These are phyloP conservation scores for Hylaea fasciaria DNA, from an alignment of 2,888 invertebrate species.

Conservation along the genomic window DNA sequence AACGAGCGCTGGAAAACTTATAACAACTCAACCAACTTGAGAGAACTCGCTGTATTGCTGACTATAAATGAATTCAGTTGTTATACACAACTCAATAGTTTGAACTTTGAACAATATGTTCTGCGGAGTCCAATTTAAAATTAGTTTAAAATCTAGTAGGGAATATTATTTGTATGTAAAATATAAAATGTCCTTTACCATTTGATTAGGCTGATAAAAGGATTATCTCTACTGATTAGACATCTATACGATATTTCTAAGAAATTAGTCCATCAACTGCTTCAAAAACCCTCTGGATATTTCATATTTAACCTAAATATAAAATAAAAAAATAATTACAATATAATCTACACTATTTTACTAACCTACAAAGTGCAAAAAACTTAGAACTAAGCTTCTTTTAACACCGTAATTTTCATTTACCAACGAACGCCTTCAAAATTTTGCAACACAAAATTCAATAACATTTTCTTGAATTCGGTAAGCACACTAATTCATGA, in stretches of 20 bases:
- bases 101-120: conserved; percentile 6
- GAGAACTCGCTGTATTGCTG: conserved; percentile 40
- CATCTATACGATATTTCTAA: too few relatives aligned
- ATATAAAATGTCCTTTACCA: too few relatives aligned
- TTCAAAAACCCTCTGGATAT: too few relatives aligned
- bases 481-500: conserved; percentile 20
- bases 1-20: conserved; percentile 50
- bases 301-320: too few relatives aligned
- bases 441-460: conserved; percentile 7
- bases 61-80: conserved; percentile 45
- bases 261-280: too few relatives aligned
- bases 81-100: conserved; percentile 43
- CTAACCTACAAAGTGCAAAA: too few relatives aligned
- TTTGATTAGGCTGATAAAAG: too few relatives aligned
- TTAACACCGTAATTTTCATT: not conserved
- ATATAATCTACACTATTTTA: too few relatives aligned
- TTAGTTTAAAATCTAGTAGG: not conserved
- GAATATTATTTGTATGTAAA: too few relatives aligned
- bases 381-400: too few relatives aligned
- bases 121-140: conserved; percentile 15
- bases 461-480: conserved; percentile 16
- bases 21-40: conserved; percentile 45
- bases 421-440: conserved; percentile 12
- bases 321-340: too few relatives aligned
- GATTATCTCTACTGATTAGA: too few relatives aligned